Evolutionary conservation across 2,113 vertebrate genomes (phyloP).

Genomic region (Hyla sarda): DNA sequence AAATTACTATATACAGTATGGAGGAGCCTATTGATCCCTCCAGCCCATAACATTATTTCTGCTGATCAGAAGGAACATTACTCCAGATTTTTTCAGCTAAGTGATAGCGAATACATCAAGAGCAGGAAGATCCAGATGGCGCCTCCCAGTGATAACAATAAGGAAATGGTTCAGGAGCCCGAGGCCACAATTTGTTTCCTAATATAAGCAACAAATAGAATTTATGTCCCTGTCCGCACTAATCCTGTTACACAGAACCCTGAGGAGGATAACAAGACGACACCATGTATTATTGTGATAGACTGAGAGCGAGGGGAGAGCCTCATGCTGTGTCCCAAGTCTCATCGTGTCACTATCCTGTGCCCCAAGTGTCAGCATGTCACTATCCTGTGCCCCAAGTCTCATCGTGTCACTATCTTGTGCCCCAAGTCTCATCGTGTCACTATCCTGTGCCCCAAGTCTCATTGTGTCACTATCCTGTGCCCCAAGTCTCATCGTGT

Average conservation of each 20-base stretch:
- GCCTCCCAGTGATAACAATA: not conserved
- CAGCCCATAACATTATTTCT: not conserved
- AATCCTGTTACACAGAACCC: not conserved
- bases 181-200: not conserved
- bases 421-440: too few relatives aligned
- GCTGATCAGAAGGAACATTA: not conserved
- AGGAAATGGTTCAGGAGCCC: not conserved
- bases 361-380: not conserved
- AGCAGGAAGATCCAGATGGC: slow-evolving; percentile 4
- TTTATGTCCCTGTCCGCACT: not conserved
- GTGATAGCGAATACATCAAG: not conserved
- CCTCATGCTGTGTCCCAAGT: not conserved
- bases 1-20: too few relatives aligned
- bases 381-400: too few relatives aligned
- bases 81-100: not conserved
- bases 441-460: too few relatives aligned
- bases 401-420: too few relatives aligned
- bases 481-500: too few relatives aligned
- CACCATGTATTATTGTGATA: not conserved
- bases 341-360: not conserved
- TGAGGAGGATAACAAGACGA: not conserved
- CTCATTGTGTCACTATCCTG: too few relatives aligned
- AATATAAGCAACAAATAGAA: slow-evolving; percentile 6
- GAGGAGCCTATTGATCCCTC: not conserved
- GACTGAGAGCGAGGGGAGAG: too few relatives aligned